phyloP scores from a whole-genome alignment of 2,113 vertebrate genomes.

The Aspiorhynchus laticeps region DNA sequence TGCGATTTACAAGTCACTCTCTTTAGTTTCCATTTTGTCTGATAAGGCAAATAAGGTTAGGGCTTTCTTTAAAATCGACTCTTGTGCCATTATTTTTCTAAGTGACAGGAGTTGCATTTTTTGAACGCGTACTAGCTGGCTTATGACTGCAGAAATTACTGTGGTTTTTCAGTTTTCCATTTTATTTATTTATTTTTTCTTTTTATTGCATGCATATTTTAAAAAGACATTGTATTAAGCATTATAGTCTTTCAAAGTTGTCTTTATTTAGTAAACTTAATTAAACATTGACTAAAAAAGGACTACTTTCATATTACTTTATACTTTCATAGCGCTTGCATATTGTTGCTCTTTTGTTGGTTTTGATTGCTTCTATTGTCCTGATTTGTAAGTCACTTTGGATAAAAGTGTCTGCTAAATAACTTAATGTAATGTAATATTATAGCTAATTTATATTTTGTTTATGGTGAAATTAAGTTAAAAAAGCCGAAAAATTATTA shows the following conservation, averaged over 20 bases:
- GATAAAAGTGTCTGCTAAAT: too few relatives aligned
- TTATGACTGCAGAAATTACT: not conserved
- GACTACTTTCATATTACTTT: too few relatives aligned
- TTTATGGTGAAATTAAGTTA: not conserved
- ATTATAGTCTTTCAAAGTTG: not conserved
- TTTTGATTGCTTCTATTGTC: too few relatives aligned
- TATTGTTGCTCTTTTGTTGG: too few relatives aligned
- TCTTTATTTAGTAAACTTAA: not conserved
- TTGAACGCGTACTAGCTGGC: not conserved
- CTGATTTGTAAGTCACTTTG: too few relatives aligned
- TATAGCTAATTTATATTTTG: not conserved
- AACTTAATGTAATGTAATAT: too few relatives aligned
- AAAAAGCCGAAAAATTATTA: not conserved
- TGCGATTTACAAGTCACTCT: not conserved
- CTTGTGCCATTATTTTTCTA: not conserved
- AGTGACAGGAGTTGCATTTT: not conserved
- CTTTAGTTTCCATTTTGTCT: not conserved
- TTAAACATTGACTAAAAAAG: not conserved
- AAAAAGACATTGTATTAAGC: not conserved
- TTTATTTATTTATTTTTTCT: too few relatives aligned
- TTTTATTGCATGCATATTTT: not conserved
- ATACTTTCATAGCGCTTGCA: too few relatives aligned
- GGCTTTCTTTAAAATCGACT: not conserved
- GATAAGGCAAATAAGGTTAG: not conserved
- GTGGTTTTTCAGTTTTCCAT: not conserved